A percentile compares a stretch with the other conserved stretches of the same genome.
phyloP scores from a whole-genome alignment of 1,140 invertebrate genomes.

The Musca vetustissima region DNA sequence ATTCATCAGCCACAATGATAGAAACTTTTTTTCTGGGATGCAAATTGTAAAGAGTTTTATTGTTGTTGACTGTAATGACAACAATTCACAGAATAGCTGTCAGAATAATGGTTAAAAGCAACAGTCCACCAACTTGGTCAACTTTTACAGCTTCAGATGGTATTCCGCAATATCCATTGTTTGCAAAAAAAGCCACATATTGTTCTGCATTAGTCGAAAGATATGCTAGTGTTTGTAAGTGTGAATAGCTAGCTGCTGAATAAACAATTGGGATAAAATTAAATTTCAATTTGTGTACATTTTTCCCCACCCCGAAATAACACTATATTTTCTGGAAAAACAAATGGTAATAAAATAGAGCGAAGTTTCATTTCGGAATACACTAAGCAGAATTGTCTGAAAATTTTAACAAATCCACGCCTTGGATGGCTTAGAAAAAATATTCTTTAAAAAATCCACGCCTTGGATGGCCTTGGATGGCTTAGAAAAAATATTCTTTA shows the following conservation, averaged over 20 bases:
- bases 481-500: too few relatives aligned
- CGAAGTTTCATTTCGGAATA: too few relatives aligned
- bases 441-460: too few relatives aligned
- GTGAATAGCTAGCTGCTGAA: conserved; percentile 3
- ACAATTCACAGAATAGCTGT: neutral
- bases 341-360: neutral
- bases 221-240: neutral
- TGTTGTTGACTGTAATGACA: conserved; percentile 18
- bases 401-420: too few relatives aligned
- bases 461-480: too few relatives aligned
- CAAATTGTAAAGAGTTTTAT: conserved; percentile 16
- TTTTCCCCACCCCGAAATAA: too few relatives aligned
- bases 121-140: neutral
- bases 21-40: neutral
- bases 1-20: too few relatives aligned
- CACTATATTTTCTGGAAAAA: neutral
- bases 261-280: conserved; percentile 21
- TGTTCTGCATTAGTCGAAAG: too few relatives aligned
- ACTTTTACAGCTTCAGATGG: neutral
- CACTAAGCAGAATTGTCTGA: too few relatives aligned
- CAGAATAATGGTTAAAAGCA: neutral
- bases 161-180: neutral
- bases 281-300: conserved; percentile 13
- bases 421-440: too few relatives aligned
- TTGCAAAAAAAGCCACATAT: too few relatives aligned